Evolutionary conservation across 2,113 vertebrate species (phyloP), one percentile per base, ranked within the genome.

Genomic region (Neogale vison): DNA sequence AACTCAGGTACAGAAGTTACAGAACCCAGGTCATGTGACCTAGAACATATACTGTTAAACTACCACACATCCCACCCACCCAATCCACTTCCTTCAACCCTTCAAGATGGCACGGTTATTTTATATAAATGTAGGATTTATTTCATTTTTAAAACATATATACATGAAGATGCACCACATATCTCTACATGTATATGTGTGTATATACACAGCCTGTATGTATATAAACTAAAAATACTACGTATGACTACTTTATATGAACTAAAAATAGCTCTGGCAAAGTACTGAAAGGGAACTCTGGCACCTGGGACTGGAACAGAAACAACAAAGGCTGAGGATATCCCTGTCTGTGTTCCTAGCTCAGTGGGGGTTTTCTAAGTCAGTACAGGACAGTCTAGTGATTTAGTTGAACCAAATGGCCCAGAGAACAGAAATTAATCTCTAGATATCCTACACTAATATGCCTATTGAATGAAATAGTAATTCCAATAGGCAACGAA

Each of bases 221-320:
- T 21, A 72, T 18, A 18, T 26, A 8, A 79, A 34, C 29, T 79
- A 50, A 79, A 79, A 79, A 77, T 45, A 45, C 23, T 26, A n/a
- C 39, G n/a, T 39, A 39, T 71, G 18, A 36, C 9, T 71, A 36
- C 21, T 59, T 29, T 39, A 65, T 11, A 21, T 45, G 72, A 92
- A 76, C 59, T 95, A 29, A 77, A 91, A 85, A 47, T 24, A 86
- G 36, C 83, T 90, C 45, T 72, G 45, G 84, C 50, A 87, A 94
- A 92, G 31, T n/a, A 86, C 5, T 93, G 52, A 95, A 36, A 87
- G n/a, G 39, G 20, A 81, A 63, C 17, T 77, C n/a, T 83, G 90
- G 81, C 13, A 89, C 6, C 29, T 47, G 39, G 47, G 39, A 61
- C 77, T 34, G 17, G 57, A 82, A 61, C 45, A 39, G 12, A 23